A percentile compares a stretch with the other conserved stretches of the same genome.
Conservation (phyloP, 2,113 vertebrate genomes). For the Nerophis lumbriciformis region DNA sequence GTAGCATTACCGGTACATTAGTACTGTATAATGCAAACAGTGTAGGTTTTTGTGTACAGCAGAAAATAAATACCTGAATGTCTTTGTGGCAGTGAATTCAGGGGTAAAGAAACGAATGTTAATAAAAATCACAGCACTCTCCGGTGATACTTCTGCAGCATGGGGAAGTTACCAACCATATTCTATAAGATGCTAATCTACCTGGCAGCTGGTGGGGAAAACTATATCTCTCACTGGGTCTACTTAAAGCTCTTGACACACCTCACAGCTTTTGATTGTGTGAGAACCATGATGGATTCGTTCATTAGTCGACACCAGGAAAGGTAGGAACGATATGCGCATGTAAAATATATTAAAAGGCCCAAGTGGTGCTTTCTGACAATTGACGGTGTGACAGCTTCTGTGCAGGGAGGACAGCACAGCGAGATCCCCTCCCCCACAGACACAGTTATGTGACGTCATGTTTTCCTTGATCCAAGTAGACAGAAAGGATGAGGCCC, state of each 20-base stretch:
- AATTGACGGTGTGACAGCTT: slow-evolving; percentile 43
- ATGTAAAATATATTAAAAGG: slow-evolving; percentile 38
- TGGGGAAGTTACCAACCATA: not conserved
- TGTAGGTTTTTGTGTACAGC: not conserved
- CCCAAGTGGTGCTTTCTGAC: slow-evolving; percentile 39
- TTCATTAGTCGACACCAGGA: slow-evolving; percentile 27
- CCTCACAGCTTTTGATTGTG: slow-evolving; percentile 43
- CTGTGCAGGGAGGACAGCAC: slow-evolving; percentile 50
- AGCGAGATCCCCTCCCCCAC: slow-evolving; percentile 59
- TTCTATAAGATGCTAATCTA: slow-evolving; percentile 31
- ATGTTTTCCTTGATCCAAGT: slow-evolving; percentile 41
- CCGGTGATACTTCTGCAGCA: slow-evolving; percentile 4
- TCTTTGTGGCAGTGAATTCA: not conserved
- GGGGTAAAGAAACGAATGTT: not conserved
- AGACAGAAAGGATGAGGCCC: not conserved
- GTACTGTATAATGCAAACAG: slow-evolving; percentile 2
- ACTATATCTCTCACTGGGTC: slow-evolving; percentile 50
- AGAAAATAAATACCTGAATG: not conserved
- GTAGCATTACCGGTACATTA: not conserved
- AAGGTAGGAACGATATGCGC: slow-evolving; percentile 22
- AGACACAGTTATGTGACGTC: slow-evolving; percentile 62
- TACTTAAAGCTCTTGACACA: slow-evolving; percentile 48
- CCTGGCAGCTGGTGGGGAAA: slow-evolving; percentile 40
- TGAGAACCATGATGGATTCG: slow-evolving; percentile 25
- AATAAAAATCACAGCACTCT: not conserved